Conservation (phyloP, 1,140 invertebrate species). For the Galendromus occidentalis region DNA sequence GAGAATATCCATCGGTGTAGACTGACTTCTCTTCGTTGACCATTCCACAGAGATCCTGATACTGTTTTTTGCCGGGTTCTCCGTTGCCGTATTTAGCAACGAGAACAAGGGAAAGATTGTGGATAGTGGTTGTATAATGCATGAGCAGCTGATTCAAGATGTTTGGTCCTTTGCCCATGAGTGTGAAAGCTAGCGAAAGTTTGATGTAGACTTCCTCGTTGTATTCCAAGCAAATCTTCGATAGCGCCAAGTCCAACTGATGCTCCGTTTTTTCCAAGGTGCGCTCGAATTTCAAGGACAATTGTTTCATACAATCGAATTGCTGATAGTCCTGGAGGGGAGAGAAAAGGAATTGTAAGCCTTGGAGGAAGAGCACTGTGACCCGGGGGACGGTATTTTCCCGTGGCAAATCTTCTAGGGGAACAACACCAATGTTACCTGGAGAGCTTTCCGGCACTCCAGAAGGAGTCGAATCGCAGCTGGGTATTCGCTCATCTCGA, state of each 20-base stretch:
- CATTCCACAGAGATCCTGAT: conserved; percentile 50
- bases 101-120: conserved; percentile 34
- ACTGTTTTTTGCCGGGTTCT: conserved; percentile 46
- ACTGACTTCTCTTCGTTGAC: conserved; percentile 1
- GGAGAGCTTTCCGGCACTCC: conserved; percentile 63
- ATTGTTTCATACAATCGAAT: conserved; percentile 16
- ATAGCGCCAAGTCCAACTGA: conserved; percentile 63
- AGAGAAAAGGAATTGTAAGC: not conserved
- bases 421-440: not conserved
- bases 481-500: conserved; percentile 59
- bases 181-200: not conserved
- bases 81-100: conserved; percentile 20
- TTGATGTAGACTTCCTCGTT: conserved; percentile 27
- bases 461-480: conserved; percentile 65
- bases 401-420: not conserved
- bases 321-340: not conserved
- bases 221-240: conserved; percentile 38
- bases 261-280: conserved; percentile 76
- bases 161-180: conserved; percentile 7
- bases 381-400: too few relatives aligned
- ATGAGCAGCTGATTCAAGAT: conserved; percentile 76
- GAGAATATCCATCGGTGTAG: not conserved
- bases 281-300: conserved; percentile 51
- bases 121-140: conserved; percentile 81
- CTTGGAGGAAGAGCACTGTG: conserved; percentile 50